These are phyloP conservation scores for Pseudorhombus dupliciocellatus DNA, from an alignment of 2,113 vertebrate genomes.

Conservation along the genomic window DNA sequence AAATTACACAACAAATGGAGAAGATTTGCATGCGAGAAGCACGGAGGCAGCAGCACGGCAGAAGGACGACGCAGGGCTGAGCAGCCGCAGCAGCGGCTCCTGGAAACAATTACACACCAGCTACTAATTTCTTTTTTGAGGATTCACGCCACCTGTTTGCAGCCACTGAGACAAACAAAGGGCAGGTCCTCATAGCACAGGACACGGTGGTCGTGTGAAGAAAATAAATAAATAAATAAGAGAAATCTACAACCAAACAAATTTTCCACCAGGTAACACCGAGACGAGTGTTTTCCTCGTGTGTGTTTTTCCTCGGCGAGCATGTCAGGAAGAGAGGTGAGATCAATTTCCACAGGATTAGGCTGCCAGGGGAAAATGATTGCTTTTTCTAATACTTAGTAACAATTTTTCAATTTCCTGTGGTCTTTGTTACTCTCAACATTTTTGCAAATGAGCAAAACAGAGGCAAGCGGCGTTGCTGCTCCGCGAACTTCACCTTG, in stretches of 20 bases:
- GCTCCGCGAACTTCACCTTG: constrained; percentile 81
- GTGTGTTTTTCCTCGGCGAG: constrained; percentile 65
- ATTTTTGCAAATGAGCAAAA: constrained; percentile 83
- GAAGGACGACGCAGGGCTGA: constrained; percentile 21
- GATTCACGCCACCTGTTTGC: constrained; percentile 65
- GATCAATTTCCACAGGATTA: constrained; percentile 83
- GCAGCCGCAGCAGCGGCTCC: constrained; percentile 19
- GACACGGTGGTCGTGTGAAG: constrained; percentile 12
- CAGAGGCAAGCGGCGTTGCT: constrained; percentile 76
- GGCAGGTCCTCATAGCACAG: constrained; percentile 25
- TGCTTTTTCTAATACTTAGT: constrained; percentile 81
- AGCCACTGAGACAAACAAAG: constrained; percentile 46
- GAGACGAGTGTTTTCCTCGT: constrained; percentile 58
- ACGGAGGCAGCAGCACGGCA: constrained; percentile 25
- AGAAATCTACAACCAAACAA: constrained; percentile 63
- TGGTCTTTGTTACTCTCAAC: constrained; percentile 81
- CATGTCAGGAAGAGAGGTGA: constrained; percentile 74
- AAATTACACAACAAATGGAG: constrained; percentile 71
- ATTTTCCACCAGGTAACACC: constrained; percentile 64
- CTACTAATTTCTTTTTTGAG: constrained; percentile 51
- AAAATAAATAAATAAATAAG: constrained; percentile 44
- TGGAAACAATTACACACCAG: constrained; percentile 48
- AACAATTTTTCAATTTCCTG: constrained; percentile 84
- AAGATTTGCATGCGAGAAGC: constrained; percentile 64
- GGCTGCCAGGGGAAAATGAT: constrained; percentile 79